These are phyloP conservation scores for Lasioglossum zephyrum DNA, from an alignment of 2,888 invertebrate species.

Conservation along the genomic window DNA sequence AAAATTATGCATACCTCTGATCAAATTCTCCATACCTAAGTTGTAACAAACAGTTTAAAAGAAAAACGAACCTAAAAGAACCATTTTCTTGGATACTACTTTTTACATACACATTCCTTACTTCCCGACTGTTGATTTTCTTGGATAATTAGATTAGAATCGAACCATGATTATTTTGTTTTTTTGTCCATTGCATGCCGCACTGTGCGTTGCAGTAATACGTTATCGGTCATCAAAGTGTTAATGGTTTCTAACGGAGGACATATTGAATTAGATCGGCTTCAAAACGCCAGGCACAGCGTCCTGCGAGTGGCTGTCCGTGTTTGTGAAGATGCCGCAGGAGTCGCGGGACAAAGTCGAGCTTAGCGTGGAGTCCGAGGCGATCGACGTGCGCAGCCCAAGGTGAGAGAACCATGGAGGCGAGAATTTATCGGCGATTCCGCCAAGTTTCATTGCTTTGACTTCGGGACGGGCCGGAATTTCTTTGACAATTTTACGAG, in stretches of 20 bases:
- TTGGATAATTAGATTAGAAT: too few relatives aligned
- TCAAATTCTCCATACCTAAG: too few relatives aligned
- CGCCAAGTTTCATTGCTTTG: slow-evolving; percentile 49
- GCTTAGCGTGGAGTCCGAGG: slow-evolving; percentile 86
- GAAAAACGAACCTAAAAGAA: too few relatives aligned
- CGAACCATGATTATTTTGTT: too few relatives aligned
- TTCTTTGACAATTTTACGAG: slow-evolving; percentile 84
- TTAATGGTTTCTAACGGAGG: neutral
- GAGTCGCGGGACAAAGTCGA: slow-evolving; percentile 91
- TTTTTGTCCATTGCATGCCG: too few relatives aligned
- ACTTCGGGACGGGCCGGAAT: slow-evolving; percentile 30
- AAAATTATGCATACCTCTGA: too few relatives aligned
- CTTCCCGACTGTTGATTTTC: too few relatives aligned
- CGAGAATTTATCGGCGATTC: slow-evolving; percentile 41
- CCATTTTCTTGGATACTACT: too few relatives aligned
- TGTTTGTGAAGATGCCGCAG: slow-evolving; percentile 90
- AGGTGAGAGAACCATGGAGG: slow-evolving; percentile 69
- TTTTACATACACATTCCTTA: too few relatives aligned
- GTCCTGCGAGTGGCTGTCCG: slow-evolving; percentile 95
- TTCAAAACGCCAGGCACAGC: slow-evolving; percentile 91
- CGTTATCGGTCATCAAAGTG: neutral
- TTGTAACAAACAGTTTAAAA: too few relatives aligned
- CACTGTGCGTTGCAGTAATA: neutral
- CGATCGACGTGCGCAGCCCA: slow-evolving; percentile 81
- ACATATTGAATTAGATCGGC: slow-evolving; percentile 87